These are phyloP conservation scores for Eulemur rufifrons DNA, from an alignment of 2,113 vertebrate species.

Conservation along the genomic window DNA sequence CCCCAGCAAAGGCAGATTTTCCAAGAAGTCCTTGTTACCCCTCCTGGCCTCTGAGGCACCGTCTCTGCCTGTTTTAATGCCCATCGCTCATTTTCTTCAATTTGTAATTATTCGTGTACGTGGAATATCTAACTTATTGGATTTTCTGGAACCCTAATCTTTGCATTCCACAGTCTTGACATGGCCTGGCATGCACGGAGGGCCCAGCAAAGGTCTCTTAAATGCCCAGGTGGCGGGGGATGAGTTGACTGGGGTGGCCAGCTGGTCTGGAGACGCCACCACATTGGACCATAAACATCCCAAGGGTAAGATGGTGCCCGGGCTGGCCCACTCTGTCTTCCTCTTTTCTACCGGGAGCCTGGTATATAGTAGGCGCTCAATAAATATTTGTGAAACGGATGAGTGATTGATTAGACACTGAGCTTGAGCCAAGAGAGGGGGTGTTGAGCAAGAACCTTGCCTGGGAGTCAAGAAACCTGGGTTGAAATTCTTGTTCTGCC, in stretches of 20 bases:
- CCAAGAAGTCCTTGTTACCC: not conserved
- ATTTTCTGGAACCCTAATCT: not conserved
- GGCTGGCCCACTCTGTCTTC: rapidly evolving
- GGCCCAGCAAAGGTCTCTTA: rapidly evolving
- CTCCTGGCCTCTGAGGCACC: not conserved
- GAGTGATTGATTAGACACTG: not conserved
- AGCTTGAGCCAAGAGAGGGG: not conserved
- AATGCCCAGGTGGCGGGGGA: not conserved
- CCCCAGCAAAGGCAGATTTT: not conserved
- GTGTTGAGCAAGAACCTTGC: not conserved
- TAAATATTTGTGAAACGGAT: too few species aligned
- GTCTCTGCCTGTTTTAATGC: not conserved
- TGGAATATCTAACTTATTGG: too few species aligned
- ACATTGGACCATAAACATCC: not conserved
- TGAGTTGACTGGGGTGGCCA: not conserved
- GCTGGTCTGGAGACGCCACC: not conserved
- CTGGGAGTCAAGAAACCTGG: not conserved
- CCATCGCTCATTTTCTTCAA: not conserved
- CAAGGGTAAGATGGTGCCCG: rapidly evolving
- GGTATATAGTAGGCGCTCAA: not conserved
- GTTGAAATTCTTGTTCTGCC: not conserved
- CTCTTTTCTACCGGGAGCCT: not conserved
- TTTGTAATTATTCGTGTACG: not conserved
- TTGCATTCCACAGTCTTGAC: not conserved
- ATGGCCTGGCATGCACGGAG: not conserved